Conservation (phyloP, 2,113 vertebrate genomes). For the Ifrita kowaldi region DNA sequence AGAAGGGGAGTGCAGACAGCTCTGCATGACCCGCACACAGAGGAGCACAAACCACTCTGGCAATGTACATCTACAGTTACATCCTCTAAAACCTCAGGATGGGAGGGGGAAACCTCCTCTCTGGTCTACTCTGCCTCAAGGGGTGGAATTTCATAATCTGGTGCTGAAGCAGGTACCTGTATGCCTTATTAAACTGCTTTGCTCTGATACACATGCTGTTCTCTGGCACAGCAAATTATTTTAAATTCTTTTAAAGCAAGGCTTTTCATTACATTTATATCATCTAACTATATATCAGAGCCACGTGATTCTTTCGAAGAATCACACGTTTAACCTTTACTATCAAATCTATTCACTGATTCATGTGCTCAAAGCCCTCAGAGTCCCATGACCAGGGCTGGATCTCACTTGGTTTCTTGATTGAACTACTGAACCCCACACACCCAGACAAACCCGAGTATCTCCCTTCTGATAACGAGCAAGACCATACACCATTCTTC, state of each 20-base stretch:
- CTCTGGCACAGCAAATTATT: neutral
- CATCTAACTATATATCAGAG: neutral
- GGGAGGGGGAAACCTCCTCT: neutral
- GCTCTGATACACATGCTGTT: neutral
- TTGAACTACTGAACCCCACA: neutral
- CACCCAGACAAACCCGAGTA: neutral
- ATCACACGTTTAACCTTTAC: neutral
- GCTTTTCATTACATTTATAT: neutral
- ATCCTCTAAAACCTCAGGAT: neutral
- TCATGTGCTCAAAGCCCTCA: neutral
- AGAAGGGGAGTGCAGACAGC: neutral
- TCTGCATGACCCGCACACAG: rapidly evolving
- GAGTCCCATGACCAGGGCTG: neutral
- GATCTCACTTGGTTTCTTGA: neutral
- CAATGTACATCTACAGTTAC: neutral
- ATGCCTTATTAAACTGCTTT: neutral
- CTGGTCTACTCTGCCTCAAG: neutral
- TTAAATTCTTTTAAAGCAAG: neutral
- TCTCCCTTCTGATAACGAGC: neutral
- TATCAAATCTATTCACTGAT: neutral
- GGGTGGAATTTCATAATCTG: neutral
- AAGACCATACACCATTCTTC: neutral
- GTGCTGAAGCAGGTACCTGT: neutral
- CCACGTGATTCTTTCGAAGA: neutral
- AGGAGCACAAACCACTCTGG: neutral